Evolutionary conservation across 2,113 vertebrate genomes (phyloP).

Genomic region (Ptyas mucosa): DNA sequence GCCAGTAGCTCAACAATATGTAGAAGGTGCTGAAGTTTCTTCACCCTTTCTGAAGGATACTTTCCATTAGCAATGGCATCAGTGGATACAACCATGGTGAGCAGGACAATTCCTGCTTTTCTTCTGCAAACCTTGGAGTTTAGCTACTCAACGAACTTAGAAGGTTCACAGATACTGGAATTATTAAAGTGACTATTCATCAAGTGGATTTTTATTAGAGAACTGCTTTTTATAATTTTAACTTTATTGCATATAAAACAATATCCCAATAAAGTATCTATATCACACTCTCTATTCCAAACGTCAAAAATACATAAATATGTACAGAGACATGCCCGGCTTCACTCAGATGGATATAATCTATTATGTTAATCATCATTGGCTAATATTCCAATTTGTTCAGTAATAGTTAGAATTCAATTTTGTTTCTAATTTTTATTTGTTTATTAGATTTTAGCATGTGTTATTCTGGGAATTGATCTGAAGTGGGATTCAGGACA

Average conservation of each 20-base stretch:
- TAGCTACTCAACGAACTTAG: background rate
- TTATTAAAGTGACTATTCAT: background rate
- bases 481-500: background rate
- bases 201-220: background rate
- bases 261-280: background rate
- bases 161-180: background rate
- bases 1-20: background rate
- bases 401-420: background rate
- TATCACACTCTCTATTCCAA: background rate
- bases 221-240: background rate
- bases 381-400: background rate
- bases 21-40: background rate
- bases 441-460: background rate
- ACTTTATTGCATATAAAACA: background rate
- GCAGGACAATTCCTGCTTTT: background rate
- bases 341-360: background rate
- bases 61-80: background rate
- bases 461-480: background rate
- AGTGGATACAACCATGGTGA: background rate
- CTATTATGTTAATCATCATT: background rate
- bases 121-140: background rate
- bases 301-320: background rate
- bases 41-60: background rate
- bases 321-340: background rate
- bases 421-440: background rate